Evolutionary conservation across 2,797 vertebrate genomes (phyloP), one percentile per base, ranked within the genome.

Genomic region (Austrolebias charrua): DNA sequence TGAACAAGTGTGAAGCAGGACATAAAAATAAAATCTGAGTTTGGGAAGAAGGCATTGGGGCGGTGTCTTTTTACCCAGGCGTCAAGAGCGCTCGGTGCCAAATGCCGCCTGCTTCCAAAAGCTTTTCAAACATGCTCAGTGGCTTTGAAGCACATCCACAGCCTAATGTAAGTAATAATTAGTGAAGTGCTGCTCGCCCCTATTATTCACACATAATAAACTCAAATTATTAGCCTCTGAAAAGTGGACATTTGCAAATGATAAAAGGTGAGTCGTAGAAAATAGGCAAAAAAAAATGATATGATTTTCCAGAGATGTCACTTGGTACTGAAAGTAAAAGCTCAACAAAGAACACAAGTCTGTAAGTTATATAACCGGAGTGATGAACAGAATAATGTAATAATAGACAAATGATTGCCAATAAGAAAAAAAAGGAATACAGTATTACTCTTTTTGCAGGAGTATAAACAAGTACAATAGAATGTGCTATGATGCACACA

Each of bases 141-240:
- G 66, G 61, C 71, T 73, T 66, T 61, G 58, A 65, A 68, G 60
- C 42, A 55, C 51, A 69, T 60, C 64, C 11, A 24, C 66, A 69
- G 60, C 33, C 54, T 49, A 68, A 82, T 61, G 70, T 63, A 67
- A 60, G 76, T 66, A 65, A 61, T 76, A 78, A 84, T 81, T 75
- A 81, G 71, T 28, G 59, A 44, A 73, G 69, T 2, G 66, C 28
- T 31, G 57, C 57, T 66, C 55, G n/a, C 20, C 15, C 38, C 24
- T 24, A 58, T 58, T 66, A 45, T 43, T 24, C 47, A 60, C 15
- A 38, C 33, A 19, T 43, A n/a, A 45, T 52, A 18, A 61, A 65
- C 29, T 12, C 24, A 64, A 40, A 56, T 53, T 6, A 44, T 15
- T 24, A n/a, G 49, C 59, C 29, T 60, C 4, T 19, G 29, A 54